Conservation (phyloP, 2,888 invertebrate genomes). For the Mimas tiliae region DNA sequence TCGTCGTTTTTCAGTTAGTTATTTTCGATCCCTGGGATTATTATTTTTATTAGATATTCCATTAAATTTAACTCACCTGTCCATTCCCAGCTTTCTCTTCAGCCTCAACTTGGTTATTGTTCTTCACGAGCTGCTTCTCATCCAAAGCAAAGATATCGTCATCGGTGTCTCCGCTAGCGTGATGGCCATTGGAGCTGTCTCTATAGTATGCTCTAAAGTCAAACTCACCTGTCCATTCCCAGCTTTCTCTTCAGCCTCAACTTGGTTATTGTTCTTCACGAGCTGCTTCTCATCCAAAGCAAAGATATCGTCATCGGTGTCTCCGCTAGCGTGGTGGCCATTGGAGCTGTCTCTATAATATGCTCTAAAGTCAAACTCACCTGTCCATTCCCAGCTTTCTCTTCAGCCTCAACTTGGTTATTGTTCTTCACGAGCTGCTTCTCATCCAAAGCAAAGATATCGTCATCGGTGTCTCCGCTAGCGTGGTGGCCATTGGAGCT, state of each 20-base stretch:
- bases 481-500: conserved; percentile 35
- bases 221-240: conserved; percentile 53
- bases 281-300: conserved; percentile 91
- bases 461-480: conserved; percentile 87
- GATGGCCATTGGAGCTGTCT: conserved; percentile 33
- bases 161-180: conserved; percentile 82
- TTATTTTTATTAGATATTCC: no score
- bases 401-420: conserved; percentile 42
- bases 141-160: conserved; percentile 94
- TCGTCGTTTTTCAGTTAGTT: no score
- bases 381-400: conserved; percentile 55
- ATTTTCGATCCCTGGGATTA: no score
- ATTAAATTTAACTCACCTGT: conserved; percentile 47
- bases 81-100: conserved; percentile 60
- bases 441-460: conserved; percentile 94
- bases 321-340: conserved; percentile 58
- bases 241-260: conserved; percentile 53
- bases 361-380: conserved; percentile 38
- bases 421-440: conserved; percentile 79
- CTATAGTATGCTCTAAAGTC: conserved; percentile 21
- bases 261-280: conserved; percentile 37
- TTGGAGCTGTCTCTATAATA: conserved; percentile 32
- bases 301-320: conserved; percentile 92
- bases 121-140: conserved; percentile 86
- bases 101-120: neutral